These are phyloP conservation scores for Bothrops alternatus DNA, from an alignment of 2,797 vertebrate species.

Conservation along the genomic window DNA sequence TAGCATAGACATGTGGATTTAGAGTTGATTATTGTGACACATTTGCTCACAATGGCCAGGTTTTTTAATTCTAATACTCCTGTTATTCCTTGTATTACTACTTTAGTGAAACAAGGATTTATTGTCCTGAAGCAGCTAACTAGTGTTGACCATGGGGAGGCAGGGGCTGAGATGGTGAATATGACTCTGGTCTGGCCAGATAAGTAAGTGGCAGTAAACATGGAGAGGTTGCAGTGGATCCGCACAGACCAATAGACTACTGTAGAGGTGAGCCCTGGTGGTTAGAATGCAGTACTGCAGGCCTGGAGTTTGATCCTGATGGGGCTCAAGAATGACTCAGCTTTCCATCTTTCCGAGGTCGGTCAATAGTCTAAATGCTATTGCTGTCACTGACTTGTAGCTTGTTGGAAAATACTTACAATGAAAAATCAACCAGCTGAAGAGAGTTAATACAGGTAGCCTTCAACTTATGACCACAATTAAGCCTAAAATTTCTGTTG, in stretches of 20 bases:
- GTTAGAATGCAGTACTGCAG: no score
- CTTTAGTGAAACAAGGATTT: neutral
- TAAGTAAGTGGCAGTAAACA: neutral
- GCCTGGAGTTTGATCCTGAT: no score
- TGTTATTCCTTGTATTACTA: neutral
- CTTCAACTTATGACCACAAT: no score
- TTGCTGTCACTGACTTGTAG: no score
- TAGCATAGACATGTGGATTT: neutral
- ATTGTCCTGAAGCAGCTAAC: neutral
- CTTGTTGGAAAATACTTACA: no score
- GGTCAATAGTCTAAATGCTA: no score
- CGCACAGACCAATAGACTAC: neutral
- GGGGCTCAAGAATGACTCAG: no score
- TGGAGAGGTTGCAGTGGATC: neutral
- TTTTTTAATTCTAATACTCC: neutral
- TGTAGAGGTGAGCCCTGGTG: neutral
- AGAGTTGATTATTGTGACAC: neutral
- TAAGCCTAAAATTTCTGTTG: no score
- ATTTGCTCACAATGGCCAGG: neutral
- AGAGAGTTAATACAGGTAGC: no score
- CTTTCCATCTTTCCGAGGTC: no score
- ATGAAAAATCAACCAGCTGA: no score
- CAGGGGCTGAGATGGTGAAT: neutral
- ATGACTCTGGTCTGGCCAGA: neutral
- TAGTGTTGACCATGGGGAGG: neutral